A percentile compares a stretch with the other conserved stretches of the same genome.
Evolutionary conservation across 2,797 vertebrate genomes (phyloP).

Genomic region (Pempheris klunzingeri): DNA sequence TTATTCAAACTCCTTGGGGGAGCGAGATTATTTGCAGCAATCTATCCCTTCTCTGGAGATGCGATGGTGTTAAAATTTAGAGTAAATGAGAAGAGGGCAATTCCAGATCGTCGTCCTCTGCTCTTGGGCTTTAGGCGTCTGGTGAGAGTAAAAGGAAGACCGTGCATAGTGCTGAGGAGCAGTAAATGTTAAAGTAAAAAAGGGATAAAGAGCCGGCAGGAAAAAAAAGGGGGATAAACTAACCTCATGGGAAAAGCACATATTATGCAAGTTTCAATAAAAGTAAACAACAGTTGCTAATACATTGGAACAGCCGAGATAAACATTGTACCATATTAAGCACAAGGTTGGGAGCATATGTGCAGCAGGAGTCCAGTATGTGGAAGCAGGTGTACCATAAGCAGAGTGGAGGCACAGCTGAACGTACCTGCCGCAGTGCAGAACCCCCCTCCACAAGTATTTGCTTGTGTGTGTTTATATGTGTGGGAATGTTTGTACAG

Average conservation of each 20-base stretch:
- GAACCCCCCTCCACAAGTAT: slow-evolving; percentile 2
- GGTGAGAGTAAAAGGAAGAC: slow-evolving; percentile 15
- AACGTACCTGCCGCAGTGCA: slow-evolving; percentile 45
- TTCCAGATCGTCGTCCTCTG: slow-evolving; percentile 25
- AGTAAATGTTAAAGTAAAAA: background rate
- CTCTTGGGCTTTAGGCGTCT: slow-evolving; percentile 33
- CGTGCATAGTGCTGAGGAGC: background rate
- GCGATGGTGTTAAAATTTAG: slow-evolving; percentile 21
- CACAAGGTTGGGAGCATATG: slow-evolving; percentile 28
- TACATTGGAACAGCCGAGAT: background rate
- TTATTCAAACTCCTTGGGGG: slow-evolving; percentile 32
- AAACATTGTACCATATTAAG: slow-evolving; percentile 6
- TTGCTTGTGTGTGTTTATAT: background rate
- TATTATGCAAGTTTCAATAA: slow-evolving; percentile 8
- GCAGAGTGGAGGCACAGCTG: slow-evolving; percentile 41
- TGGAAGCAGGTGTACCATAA: slow-evolving; percentile 43
- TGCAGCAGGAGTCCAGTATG: slow-evolving; percentile 28
- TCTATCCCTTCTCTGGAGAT: slow-evolving; percentile 18
- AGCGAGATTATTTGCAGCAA: slow-evolving; percentile 25
- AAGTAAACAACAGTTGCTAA: too few relatives aligned
- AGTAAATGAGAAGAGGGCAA: slow-evolving; percentile 50
- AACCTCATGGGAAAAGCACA: slow-evolving; percentile 13
- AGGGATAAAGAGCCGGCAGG: background rate
- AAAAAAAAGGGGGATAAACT: background rate
- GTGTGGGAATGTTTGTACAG: background rate